Base-by-base conservation (phyloP, 1,140 invertebrate genomes). In the Ceratoteleas bidentatus region DNA sequence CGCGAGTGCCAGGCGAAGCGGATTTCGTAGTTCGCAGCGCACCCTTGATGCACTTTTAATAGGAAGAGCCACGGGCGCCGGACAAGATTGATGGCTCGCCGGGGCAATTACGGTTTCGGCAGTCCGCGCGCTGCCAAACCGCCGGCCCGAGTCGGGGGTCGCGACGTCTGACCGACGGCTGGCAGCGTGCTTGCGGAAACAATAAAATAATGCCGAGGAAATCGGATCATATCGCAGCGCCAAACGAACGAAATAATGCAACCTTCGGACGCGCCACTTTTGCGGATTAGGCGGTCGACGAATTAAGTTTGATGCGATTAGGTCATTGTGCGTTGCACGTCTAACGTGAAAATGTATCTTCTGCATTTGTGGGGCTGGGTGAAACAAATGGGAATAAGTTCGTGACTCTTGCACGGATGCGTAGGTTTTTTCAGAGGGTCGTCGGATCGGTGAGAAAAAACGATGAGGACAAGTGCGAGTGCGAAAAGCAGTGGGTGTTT, bases 31-130 rank as follows among this genome's bases (percentile, higher is more conserved):
- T 83, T 81, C 83, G 81, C 82, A 82, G 61, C 74, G 76, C 72
- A 80, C 70, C 69, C 74, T 85, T 90, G 87, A 91, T 91, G 90
- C 89, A 90, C 85, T 91, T 91, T 91, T 91, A 91, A 91, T 90
- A 78, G 88, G 85, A 85, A 86, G 62, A 65, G 83, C 75, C 84
- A 85, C 85, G 87, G 87, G 84, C 84, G 86, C 83, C 81, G 68
- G 84, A 86, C 86, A 91, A 90, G 90, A 91, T 91, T 89, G 89
- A 91, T 91, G 84, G 83, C 75, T 86, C 75, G 82, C 85, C 81
- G 84, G 81, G 43, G 85, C 86, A 89, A 90, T 89, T 85, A 86
- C 79, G 79, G 86, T 87, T 88, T 88, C 81, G 80, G 77, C 81
- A 76, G 52, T 62, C 47, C 80, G 80, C 60, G 38, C 64, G 52